These are phyloP conservation scores for Boloria euphrosyne DNA, from an alignment of 2,888 invertebrate genomes.

Conservation along the genomic window DNA sequence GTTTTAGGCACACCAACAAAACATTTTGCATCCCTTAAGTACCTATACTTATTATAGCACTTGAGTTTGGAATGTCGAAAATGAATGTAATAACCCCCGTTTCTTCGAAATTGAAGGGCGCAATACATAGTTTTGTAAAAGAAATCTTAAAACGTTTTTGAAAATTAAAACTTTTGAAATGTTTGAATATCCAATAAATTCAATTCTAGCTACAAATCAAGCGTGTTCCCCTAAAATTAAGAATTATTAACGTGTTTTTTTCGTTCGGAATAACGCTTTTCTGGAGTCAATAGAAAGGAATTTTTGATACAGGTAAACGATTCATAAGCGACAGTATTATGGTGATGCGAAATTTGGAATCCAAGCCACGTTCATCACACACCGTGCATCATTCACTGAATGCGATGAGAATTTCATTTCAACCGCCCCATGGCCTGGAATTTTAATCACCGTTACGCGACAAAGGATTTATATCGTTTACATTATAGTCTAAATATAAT, in stretches of 20 bases:
- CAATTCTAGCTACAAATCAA: not conserved
- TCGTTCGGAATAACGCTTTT: constrained; percentile 19
- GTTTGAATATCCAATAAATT: not conserved
- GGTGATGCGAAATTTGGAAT: constrained; percentile 55
- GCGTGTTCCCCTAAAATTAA: not conserved
- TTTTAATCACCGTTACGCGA: constrained; percentile 56
- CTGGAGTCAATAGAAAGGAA: constrained; percentile 27
- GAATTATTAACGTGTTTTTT: not conserved
- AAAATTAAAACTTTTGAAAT: constrained; percentile 3
- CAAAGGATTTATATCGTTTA: constrained; percentile 37
- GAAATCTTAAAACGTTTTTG: not conserved
- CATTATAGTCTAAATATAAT: constrained; percentile 19
- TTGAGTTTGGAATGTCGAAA: constrained; percentile 52
- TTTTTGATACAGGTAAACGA: constrained; percentile 40
- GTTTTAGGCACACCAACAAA: constrained; percentile 65
- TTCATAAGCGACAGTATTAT: constrained; percentile 38
- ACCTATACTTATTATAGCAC: constrained; percentile 51
- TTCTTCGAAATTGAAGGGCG: constrained; percentile 8
- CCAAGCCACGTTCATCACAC: constrained; percentile 59
- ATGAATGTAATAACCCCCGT: constrained; percentile 22
- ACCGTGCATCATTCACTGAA: constrained; percentile 47
- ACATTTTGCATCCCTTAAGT: constrained; percentile 54
- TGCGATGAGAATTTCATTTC: constrained; percentile 51
- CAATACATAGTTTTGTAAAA: constrained; percentile 17
- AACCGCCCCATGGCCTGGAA: constrained; percentile 51